Base-by-base conservation (phyloP, 2,888 invertebrate species). In the Macrophya alboannulata region DNA sequence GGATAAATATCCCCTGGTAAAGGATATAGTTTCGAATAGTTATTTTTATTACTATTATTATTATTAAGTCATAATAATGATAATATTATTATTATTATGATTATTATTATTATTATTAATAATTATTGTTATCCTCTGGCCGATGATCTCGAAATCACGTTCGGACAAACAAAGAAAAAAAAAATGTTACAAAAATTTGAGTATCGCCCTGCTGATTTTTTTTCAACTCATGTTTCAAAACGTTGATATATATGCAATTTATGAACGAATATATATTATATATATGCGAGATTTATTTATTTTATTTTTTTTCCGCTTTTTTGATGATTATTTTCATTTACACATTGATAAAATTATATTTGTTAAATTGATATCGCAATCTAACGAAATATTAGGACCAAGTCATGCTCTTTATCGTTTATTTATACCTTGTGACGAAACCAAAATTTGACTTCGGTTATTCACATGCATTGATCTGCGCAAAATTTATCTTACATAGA, bases 121-220 rank as follows among this genome's bases (percentile, higher is more conserved):
- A 89, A 89, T 91, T 89, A 90, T 91, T 92, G 91, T 92, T 92
- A 90, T 92, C 88, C 90, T 91, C 91, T 90, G 92, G 91, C 89
- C 89, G 90, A 90, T 92, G 92, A 92, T 92, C 92, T 92, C 92
- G 91, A 91, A 90, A 90, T 71, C 37, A 68, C 37, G 48, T 83
- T 83, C 68, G 81, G 40, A 62, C 40, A 12, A 62, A 48, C 8
- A 48, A 62, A 25, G 51, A 76, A 43, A 43, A 43, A 17, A 9
- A 81, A 81, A 62, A 31, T 17, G 79, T 37, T 59, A 51, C 21
- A 62, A 40, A 81, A 62, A 43, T 43, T 62, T 79, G 21, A 62
- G 4, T 77, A 51, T 8, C 55, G 51, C 51, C 31, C 51, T 21
- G 15, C 17, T 31, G 51, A 6, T 77, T 77, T 51, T 77, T 37